These are phyloP conservation scores for Sturmia bella DNA, from an alignment of 2,888 invertebrate genomes.

Conservation along the genomic window DNA sequence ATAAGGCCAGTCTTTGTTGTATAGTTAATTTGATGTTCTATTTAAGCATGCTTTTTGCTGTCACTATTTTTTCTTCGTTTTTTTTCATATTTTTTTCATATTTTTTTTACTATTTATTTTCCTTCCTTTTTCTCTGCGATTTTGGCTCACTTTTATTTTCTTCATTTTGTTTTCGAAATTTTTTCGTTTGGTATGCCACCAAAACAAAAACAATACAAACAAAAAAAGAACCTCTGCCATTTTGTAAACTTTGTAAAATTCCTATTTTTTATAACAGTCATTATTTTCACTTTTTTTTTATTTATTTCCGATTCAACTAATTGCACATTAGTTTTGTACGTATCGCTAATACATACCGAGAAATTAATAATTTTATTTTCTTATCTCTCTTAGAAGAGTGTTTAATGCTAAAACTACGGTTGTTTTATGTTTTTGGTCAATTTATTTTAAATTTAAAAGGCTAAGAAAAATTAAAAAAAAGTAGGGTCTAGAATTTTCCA, in stretches of 20 bases:
- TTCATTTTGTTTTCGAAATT: constrained; percentile 50
- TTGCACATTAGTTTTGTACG: constrained; percentile 51
- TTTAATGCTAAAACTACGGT: constrained; percentile 15
- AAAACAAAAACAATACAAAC: constrained; percentile 23
- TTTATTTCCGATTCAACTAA: constrained; percentile 47
- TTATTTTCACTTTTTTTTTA: constrained; percentile 14
- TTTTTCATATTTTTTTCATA: constrained; percentile 8
- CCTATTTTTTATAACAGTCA: constrained; percentile 33
- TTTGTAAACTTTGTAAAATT: constrained; percentile 43
- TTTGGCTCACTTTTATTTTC: constrained; percentile 45
- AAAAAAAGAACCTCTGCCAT: constrained; percentile 76
- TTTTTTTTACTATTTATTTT: constrained; percentile 22
- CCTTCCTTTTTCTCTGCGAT: neutral
- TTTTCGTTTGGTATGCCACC: constrained; percentile 30
- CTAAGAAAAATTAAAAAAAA: constrained; percentile 13
- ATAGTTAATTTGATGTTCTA: constrained; percentile 31
- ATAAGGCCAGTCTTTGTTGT: no score
- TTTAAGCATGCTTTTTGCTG: constrained; percentile 38
- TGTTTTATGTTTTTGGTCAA: constrained; percentile 11
- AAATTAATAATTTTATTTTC: constrained; percentile 26
- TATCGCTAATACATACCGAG: constrained; percentile 54
- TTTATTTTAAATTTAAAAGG: constrained; percentile 17
- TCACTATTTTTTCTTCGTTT: constrained; percentile 4
- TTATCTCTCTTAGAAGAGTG: constrained; percentile 5
- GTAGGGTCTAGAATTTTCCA: neutral